phyloP scores from a whole-genome alignment of 2,113 vertebrate genomes.

The Cyprinodon tularosa region DNA sequence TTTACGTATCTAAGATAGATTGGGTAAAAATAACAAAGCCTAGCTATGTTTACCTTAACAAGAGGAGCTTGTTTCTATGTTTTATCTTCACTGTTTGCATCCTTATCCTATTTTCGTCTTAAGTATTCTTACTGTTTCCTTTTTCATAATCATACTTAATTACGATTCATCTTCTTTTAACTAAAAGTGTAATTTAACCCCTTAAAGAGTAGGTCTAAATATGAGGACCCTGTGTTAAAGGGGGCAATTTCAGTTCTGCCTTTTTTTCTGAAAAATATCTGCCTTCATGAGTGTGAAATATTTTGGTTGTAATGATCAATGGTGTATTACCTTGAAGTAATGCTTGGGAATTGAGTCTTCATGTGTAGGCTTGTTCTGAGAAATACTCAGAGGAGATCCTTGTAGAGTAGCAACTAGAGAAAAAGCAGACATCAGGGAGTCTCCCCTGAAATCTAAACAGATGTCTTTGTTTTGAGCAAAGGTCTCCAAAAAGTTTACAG shows the following conservation, averaged over 20 bases:
- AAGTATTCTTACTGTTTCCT: too few species aligned
- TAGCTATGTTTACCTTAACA: too few species aligned
- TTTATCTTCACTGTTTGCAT: too few species aligned
- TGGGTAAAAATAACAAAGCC: too few species aligned
- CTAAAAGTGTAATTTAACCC: too few species aligned
- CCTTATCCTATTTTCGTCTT: too few species aligned
- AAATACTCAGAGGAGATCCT: neutral
- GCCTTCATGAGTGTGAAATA: neutral
- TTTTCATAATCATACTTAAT: too few species aligned
- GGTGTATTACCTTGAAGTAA: slow-evolving; percentile 6
- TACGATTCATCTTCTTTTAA: too few species aligned
- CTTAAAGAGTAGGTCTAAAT: neutral
- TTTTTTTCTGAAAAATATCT: neutral
- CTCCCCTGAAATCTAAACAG: slow-evolving; percentile 64
- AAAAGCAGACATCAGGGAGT: slow-evolving; percentile 54
- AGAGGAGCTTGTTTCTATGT: too few species aligned
- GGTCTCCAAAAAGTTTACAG: slow-evolving; percentile 25
- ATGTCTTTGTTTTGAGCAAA: slow-evolving; percentile 17
- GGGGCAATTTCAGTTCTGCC: neutral
- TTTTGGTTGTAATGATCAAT: neutral
- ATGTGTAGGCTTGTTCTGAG: neutral
- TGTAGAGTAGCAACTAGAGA: slow-evolving; percentile 27
- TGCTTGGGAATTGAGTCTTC: slow-evolving; percentile 2
- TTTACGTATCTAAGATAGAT: too few species aligned
- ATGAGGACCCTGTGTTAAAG: neutral